phyloP scores from a whole-genome alignment of 2,888 invertebrate genomes.

The Elegia similella region DNA sequence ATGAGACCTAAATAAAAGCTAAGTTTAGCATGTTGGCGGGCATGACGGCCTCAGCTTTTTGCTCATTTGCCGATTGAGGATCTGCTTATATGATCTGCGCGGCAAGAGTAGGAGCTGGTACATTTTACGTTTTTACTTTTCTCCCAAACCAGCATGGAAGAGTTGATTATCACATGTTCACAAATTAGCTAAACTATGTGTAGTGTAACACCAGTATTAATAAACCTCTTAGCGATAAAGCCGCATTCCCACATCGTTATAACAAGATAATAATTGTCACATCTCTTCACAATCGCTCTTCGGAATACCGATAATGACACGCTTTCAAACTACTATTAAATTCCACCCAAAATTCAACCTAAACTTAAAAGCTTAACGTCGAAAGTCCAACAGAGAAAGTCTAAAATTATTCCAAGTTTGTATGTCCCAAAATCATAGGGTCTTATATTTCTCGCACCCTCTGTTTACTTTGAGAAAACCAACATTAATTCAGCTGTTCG shows the following conservation, averaged over 20 bases:
- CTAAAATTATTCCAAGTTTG: slow-evolving; percentile 21
- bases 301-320: slow-evolving; percentile 10
- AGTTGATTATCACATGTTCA: too few relatives aligned
- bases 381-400: slow-evolving; percentile 19
- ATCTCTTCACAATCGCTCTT: slow-evolving; percentile 13
- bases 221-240: neutral
- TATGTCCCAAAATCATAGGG: slow-evolving; percentile 46
- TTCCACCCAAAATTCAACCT: slow-evolving; percentile 28
- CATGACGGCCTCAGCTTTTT: too few relatives aligned
- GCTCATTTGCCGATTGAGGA: too few relatives aligned
- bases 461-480: slow-evolving; percentile 62
- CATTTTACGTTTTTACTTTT: too few relatives aligned
- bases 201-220: neutral
- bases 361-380: slow-evolving; percentile 34
- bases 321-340: slow-evolving; percentile 17
- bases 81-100: too few relatives aligned
- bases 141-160: too few relatives aligned
- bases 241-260: slow-evolving; percentile 8
- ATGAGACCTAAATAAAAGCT: too few relatives aligned
- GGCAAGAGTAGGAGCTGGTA: too few relatives aligned
- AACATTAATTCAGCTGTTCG: slow-evolving; percentile 61
- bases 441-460: slow-evolving; percentile 34
- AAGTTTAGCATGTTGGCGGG: too few relatives aligned
- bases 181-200: neutral
- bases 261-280: slow-evolving; percentile 12